Base-by-base conservation (phyloP, 2,888 invertebrate genomes). In the Morpho deidamia region DNA sequence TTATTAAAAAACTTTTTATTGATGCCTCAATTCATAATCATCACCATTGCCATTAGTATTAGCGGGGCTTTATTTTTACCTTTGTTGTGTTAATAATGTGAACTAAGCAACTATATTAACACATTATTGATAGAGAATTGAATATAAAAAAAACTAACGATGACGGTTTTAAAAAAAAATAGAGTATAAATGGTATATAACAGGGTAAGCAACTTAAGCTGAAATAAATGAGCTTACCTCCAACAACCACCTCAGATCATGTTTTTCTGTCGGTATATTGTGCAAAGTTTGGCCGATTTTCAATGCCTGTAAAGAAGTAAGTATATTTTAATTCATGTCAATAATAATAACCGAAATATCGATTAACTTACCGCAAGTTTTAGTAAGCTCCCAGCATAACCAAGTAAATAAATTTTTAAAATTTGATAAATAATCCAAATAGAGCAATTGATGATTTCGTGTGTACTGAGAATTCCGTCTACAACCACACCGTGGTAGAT, bases 401-500 rank as follows among this genome's bases (percentile, higher is more conserved):
- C 64, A 12, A 88, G 59, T 1, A 64, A 64, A 53, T 74, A 80
- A 23, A 87, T 64, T 73, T 87, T 87, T 4, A 78, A 56, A 2
- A 84, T 38, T 60, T 87, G 88, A 63, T 81, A 85, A 8, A 69
- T 10, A 1, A 83, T 76, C 86, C 88, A 86, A 38, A 79, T 60
- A 0, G 74, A 69, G 53, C 82, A 81, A 56, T 84, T 83, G 1
- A 78, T n/a, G 7, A 78, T 62, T 10, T 73, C 71, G 40, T 84
- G 80, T n/a, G 66, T 37, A 0, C 66, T 60, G 1, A 83, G 64
- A 8, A 60, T 59, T 11, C 61, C 62, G 10, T 72, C 63, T 0
- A 75, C 45, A 0, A 76, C 59, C 0, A 78, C 11, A 0, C 81
- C 83, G 35, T 84, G 82, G 61, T 80, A 85, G 39, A 86, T 75